Base-by-base conservation (phyloP, 2,113 vertebrate species). In the Gallinago media region DNA sequence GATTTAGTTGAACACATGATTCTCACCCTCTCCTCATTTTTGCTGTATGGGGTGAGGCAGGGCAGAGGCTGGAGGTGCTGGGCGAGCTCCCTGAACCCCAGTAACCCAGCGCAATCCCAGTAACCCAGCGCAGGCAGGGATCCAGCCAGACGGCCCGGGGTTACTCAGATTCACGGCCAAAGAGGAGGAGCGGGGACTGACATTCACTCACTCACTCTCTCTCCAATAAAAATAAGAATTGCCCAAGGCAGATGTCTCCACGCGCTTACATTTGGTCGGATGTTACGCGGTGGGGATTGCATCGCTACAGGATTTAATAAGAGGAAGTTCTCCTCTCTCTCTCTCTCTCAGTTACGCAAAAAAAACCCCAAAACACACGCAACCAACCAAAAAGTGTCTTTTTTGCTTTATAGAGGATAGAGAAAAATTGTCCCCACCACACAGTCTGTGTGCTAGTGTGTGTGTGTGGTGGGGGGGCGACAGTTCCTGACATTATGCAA, bases 91-190 rank as follows among this genome's bases (percentile, higher is more conserved):
- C 91, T 95, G 91, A 97, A 93, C 96, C 58, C 56, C 38, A 78
- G 95, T 98, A 97, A 98, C 98, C 94, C 74, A 29, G 73, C 5
- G 13, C 70, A 74, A 93, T 96, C 58, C 56, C 38, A 78, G 95
- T 98, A 97, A 98, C 98, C 94, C 74, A 29, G 73, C 5, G 15
- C 70, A 74, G 89, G 94, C 90, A 96, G 83, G 54, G 91, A 96
- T 80, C 97, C 97, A 98, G 94, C 75, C 97, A 98, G 97, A 97
- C 96, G 17, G 89, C 94, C 79, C 17, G 80, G 77, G 97, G 97
- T 98, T 98, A 98, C 94, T 97, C 88, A 90, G 92, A 97, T 96
- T 96, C 96, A 96, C 4, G 22, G 4, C 38, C 42, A 50, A 80
- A 85, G 72, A 97, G 78, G 22, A 97, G 96, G 90, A 98, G 97